Evolutionary conservation across 2,888 invertebrate species (phyloP).

Genomic region (Altica lythri): DNA sequence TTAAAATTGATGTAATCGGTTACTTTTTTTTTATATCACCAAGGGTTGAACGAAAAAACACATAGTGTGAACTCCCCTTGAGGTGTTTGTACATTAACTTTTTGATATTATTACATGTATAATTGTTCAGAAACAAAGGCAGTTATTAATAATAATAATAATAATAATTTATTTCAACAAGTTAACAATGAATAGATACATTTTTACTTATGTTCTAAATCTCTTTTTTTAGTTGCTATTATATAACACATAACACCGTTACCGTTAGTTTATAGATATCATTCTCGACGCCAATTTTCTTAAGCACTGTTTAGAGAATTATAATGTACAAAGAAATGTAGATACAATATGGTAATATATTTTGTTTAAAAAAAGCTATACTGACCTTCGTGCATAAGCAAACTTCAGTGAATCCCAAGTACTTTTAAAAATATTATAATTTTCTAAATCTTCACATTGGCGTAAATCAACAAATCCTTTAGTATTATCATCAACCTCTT

Average conservation of each 20-base stretch:
- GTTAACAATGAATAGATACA: too few relatives aligned
- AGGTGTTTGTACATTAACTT: too few relatives aligned
- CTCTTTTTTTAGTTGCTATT: background rate
- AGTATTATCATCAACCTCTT: conserved; percentile 32
- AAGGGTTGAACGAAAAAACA: too few relatives aligned
- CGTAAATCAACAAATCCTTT: conserved; percentile 37
- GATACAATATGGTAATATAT: background rate
- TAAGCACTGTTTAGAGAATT: background rate
- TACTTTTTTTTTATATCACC: too few relatives aligned
- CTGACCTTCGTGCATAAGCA: conserved; percentile 59
- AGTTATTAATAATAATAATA: too few relatives aligned
- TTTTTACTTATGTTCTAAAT: background rate
- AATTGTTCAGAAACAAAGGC: too few relatives aligned
- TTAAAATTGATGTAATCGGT: too few relatives aligned
- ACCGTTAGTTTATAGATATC: background rate
- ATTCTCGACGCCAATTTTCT: background rate
- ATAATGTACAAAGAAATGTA: background rate
- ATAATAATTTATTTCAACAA: too few relatives aligned
- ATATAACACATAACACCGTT: background rate
- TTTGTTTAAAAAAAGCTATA: background rate
- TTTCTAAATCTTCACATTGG: conserved; percentile 35
- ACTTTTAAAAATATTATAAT: conserved; percentile 33
- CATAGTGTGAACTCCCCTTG: too few relatives aligned
- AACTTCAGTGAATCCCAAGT: conserved; percentile 50
- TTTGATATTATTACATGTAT: too few relatives aligned